Evolutionary conservation across 2,888 invertebrate species (phyloP).

Genomic region (Morinoia aosen): DNA sequence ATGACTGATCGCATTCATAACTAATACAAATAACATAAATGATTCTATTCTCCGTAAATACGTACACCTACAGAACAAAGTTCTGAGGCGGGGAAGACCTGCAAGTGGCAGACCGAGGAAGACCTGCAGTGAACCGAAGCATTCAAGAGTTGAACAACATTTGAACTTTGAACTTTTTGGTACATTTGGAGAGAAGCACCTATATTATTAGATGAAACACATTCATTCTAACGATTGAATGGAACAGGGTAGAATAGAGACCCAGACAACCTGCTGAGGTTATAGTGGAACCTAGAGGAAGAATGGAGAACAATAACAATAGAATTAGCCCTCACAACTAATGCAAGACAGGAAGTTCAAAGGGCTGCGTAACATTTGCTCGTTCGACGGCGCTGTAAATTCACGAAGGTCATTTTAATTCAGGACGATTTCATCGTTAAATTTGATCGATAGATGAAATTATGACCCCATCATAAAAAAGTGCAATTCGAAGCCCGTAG

Average conservation of each 20-base stretch:
- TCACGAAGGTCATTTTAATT: background rate
- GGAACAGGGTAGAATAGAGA: background rate
- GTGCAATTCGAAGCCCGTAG: background rate
- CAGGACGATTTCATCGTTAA: background rate
- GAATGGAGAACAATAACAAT: background rate
- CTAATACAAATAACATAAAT: background rate
- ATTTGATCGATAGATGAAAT: background rate
- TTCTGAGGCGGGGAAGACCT: background rate
- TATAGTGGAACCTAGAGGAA: background rate
- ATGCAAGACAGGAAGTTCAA: no score
- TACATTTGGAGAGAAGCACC: background rate
- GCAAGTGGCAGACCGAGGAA: background rate
- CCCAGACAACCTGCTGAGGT: background rate
- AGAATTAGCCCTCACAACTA: no score
- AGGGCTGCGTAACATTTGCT: background rate
- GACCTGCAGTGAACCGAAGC: background rate
- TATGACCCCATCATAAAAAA: background rate
- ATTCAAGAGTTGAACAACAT: background rate
- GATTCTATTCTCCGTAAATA: background rate
- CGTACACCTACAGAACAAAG: background rate
- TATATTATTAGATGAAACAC: background rate
- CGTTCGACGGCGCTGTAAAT: background rate
- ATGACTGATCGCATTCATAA: no score
- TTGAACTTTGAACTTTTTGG: background rate
- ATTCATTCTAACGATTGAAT: background rate